These are phyloP conservation scores for Anolis sagrei DNA, from an alignment of 2,113 vertebrate species.

Conservation along the genomic window DNA sequence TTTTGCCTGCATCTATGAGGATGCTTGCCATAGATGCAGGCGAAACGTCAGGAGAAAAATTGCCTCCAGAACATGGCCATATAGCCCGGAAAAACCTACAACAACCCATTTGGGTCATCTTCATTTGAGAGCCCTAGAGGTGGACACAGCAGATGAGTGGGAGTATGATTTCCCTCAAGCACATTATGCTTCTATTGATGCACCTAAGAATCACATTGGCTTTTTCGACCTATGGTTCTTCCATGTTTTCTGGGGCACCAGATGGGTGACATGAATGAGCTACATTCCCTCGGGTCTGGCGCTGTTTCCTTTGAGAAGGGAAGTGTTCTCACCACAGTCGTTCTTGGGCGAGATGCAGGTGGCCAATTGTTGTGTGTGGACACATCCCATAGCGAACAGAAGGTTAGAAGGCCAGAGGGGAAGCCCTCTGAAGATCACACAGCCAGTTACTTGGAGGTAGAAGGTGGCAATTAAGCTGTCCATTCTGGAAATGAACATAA, in stretches of 20 bases:
- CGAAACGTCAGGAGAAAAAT: no score
- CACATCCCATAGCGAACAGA: slow-evolving; percentile 1
- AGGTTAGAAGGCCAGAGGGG: background rate
- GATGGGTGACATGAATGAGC: background rate
- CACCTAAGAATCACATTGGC: no score
- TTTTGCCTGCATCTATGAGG: no score
- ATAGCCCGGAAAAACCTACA: no score
- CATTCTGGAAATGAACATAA: slow-evolving; percentile 44
- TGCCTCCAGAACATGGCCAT: no score
- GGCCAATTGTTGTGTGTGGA: background rate
- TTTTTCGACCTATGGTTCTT: background rate
- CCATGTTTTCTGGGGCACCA: background rate
- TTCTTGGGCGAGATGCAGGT: slow-evolving; percentile 7
- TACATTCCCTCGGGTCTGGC: background rate
- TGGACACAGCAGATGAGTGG: no score
- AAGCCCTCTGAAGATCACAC: background rate
- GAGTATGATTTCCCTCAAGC: no score
- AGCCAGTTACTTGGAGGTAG: slow-evolving; percentile 25
- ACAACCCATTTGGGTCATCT: no score
- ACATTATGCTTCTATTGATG: no score
- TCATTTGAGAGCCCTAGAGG: no score
- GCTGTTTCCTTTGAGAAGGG: background rate
- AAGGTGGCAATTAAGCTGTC: slow-evolving; percentile 48
- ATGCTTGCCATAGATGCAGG: no score
- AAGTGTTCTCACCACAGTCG: background rate